Conservation (phyloP, 2,797 vertebrate genomes). For the Natrix natrix region DNA sequence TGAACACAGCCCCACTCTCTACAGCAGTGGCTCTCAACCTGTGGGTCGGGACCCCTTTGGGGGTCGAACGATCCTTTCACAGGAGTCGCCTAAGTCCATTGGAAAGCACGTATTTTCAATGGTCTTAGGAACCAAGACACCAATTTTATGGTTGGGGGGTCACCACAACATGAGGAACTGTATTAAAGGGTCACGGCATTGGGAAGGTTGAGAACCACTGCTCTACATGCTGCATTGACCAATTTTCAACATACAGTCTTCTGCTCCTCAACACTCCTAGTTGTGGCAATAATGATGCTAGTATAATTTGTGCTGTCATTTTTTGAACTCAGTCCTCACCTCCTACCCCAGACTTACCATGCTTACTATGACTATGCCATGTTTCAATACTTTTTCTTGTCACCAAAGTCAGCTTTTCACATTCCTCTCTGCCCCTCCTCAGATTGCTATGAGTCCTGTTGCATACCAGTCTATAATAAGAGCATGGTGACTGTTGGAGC, state of each 20-base stretch:
- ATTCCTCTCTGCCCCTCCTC: slow-evolving; percentile 24
- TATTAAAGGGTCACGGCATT: too few relatives aligned
- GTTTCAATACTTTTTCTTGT: not conserved
- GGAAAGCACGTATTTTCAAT: too few relatives aligned
- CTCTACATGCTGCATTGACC: not conserved
- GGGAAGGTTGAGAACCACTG: too few relatives aligned
- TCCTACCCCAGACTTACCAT: not conserved
- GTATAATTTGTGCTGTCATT: not conserved
- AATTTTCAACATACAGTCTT: not conserved
- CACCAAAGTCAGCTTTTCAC: not conserved
- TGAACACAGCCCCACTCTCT: not conserved
- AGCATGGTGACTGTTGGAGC: slow-evolving; percentile 4
- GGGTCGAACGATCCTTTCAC: too few relatives aligned
- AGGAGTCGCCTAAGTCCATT: too few relatives aligned
- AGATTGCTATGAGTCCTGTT: rapidly evolving
- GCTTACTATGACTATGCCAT: not conserved
- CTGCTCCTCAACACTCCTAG: not conserved
- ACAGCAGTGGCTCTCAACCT: too few relatives aligned
- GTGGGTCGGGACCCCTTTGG: too few relatives aligned
- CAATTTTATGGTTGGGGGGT: too few relatives aligned
- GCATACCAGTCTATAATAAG: slow-evolving; percentile 38
- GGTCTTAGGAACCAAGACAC: too few relatives aligned
- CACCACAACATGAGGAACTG: too few relatives aligned
- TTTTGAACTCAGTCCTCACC: not conserved
- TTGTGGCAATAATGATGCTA: not conserved